phyloP scores from a whole-genome alignment of 2,888 invertebrate genomes.

The Dromius quadrimaculatus region DNA sequence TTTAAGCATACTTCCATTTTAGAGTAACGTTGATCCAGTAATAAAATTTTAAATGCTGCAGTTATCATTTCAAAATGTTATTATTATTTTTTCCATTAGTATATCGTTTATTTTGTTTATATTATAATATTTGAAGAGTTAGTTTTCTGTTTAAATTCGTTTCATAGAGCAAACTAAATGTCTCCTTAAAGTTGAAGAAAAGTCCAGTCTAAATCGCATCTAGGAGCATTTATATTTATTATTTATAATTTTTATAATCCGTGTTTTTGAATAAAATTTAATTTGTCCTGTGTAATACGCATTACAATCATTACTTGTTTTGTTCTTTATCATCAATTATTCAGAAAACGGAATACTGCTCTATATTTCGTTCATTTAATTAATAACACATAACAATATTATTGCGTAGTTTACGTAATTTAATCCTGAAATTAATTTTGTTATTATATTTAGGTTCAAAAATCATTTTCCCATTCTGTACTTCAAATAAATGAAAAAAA shows the following conservation, averaged over 20 bases:
- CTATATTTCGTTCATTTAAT: background rate
- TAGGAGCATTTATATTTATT: background rate
- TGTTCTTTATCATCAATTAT: too few species aligned
- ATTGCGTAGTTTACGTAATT: background rate
- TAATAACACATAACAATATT: background rate
- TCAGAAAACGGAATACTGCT: background rate
- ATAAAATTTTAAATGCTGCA: background rate
- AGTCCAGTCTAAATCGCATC: background rate
- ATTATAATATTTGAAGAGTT: too few species aligned
- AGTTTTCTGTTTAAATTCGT: too few species aligned
- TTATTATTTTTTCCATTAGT: background rate
- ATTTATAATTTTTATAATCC: too few species aligned
- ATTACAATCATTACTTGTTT: background rate
- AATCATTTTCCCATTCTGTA: background rate
- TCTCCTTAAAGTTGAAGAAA: background rate
- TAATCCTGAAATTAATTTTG: background rate
- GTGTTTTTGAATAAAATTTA: too few species aligned
- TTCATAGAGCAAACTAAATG: too few species aligned
- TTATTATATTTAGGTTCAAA: background rate
- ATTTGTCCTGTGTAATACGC: too few species aligned
- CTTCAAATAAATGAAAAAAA: background rate
- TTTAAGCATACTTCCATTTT: constrained; percentile 1
- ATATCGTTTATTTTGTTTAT: too few species aligned
- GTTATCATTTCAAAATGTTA: background rate
- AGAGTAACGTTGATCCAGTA: background rate